Conservation (phyloP, 2,797 vertebrate species). For the Catamblyrhynchus diadema region DNA sequence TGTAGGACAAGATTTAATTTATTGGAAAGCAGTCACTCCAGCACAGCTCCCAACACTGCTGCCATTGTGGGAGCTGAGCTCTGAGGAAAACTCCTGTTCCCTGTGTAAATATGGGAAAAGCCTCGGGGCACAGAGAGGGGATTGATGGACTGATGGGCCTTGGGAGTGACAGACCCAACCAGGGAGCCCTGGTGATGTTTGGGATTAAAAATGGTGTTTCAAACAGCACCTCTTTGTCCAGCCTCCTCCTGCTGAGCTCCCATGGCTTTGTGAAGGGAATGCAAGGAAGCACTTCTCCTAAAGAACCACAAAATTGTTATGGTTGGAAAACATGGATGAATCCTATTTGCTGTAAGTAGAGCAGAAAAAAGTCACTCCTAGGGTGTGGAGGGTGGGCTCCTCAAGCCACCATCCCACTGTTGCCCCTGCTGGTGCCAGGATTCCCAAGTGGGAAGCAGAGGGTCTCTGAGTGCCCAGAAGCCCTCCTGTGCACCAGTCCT, state of each 20-base stretch:
- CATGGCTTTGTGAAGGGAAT: not conserved
- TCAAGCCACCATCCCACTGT: not conserved
- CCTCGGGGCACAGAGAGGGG: not conserved
- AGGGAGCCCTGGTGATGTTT: not conserved
- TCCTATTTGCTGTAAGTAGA: not conserved
- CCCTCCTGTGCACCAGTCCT: not conserved
- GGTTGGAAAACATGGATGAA: rapidly evolving
- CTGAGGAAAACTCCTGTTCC: not conserved
- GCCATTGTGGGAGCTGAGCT: not conserved
- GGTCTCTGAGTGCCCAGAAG: not conserved
- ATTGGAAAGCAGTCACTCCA: not conserved
- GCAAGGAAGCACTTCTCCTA: not conserved
- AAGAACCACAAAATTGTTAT: rapidly evolving
- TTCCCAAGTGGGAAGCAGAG: not conserved
- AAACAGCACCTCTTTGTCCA: not conserved
- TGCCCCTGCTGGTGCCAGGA: not conserved
- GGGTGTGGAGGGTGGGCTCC: not conserved
- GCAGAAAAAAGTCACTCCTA: not conserved
- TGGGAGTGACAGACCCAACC: not conserved
- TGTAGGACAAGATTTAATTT: slow-evolving; percentile 1
- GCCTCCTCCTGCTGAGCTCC: not conserved
- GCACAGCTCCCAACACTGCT: not conserved
- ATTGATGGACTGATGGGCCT: not conserved
- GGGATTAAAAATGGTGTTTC: not conserved
- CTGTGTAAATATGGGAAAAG: not conserved